Evolutionary conservation across 2,888 invertebrate genomes (phyloP).

Genomic region (Thymelicus acteon): DNA sequence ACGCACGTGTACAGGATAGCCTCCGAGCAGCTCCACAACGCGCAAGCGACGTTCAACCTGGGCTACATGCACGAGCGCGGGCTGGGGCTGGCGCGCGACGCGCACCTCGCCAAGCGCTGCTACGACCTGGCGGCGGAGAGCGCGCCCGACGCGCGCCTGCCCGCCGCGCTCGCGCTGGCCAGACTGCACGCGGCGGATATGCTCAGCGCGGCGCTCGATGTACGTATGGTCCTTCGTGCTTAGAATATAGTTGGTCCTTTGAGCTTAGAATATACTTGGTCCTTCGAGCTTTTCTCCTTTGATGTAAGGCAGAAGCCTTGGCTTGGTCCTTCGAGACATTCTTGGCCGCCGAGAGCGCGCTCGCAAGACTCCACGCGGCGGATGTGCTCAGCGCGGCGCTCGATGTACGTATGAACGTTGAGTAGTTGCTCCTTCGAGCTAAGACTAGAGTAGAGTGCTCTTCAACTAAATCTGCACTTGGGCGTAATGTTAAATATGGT

Average conservation of each 20-base stretch:
- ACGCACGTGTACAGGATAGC: slow-evolving; percentile 86
- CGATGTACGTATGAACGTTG: no score
- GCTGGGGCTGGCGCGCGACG: slow-evolving; percentile 94
- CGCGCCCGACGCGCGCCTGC: slow-evolving; percentile 96
- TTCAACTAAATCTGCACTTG: no score
- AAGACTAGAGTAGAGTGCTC: no score
- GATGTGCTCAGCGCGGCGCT: no score
- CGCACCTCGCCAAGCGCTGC: slow-evolving; percentile 98
- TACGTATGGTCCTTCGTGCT: slow-evolving; percentile 3
- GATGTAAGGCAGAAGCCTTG: no score
- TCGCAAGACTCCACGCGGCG: no score
- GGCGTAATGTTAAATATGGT: no score
- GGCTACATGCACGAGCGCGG: slow-evolving; percentile 99
- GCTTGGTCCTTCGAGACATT: no score
- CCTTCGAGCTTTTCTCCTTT: no score
- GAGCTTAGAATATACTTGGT: no score
- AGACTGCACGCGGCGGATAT: slow-evolving; percentile 89
- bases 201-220: slow-evolving; percentile 72
- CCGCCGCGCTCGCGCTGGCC: slow-evolving; percentile 95
- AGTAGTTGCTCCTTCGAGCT: no score
- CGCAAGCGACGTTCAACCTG: slow-evolving; percentile 99
- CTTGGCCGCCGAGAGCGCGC: no score
- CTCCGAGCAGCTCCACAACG: slow-evolving; percentile 97
- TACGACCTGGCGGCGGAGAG: slow-evolving; percentile 98
- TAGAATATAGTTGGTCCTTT: background rate